These are phyloP conservation scores for Ceratosolen solmsi DNA, from an alignment of 1,140 invertebrate species.

Conservation along the genomic window DNA sequence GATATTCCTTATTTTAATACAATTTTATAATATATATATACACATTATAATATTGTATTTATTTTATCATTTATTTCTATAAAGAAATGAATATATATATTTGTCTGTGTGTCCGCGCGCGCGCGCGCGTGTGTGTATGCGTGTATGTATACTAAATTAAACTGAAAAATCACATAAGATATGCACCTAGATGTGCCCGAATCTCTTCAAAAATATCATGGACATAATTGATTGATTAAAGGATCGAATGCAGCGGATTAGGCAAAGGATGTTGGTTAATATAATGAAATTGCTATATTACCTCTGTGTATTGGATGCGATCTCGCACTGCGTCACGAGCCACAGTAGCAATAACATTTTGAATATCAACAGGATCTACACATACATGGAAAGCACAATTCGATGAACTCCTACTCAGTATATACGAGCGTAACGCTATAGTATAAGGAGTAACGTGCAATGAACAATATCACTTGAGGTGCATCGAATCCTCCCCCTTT, in stretches of 20 bases:
- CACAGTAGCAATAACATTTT: conserved; percentile 26
- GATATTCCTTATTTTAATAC: no score
- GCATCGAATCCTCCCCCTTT: background rate
- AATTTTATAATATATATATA: no score
- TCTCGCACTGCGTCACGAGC: background rate
- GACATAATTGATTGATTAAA: background rate
- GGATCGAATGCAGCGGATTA: background rate
- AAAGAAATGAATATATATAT: no score
- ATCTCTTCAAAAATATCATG: background rate
- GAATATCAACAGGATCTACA: conserved; percentile 46
- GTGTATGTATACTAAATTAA: no score
- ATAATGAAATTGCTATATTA: background rate
- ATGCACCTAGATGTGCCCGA: no score
- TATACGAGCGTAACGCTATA: background rate
- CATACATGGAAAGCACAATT: background rate
- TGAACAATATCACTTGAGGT: background rate
- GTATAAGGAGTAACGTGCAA: conserved; percentile 16
- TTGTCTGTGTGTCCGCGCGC: no score
- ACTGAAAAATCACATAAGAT: no score
- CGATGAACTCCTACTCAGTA: background rate
- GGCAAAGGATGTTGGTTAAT: background rate
- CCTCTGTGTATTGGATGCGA: no score
- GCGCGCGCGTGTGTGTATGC: no score
- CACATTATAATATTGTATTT: no score
- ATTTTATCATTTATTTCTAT: no score